Conservation (phyloP, 2,113 vertebrate genomes). For the Orycteropus afer region DNA sequence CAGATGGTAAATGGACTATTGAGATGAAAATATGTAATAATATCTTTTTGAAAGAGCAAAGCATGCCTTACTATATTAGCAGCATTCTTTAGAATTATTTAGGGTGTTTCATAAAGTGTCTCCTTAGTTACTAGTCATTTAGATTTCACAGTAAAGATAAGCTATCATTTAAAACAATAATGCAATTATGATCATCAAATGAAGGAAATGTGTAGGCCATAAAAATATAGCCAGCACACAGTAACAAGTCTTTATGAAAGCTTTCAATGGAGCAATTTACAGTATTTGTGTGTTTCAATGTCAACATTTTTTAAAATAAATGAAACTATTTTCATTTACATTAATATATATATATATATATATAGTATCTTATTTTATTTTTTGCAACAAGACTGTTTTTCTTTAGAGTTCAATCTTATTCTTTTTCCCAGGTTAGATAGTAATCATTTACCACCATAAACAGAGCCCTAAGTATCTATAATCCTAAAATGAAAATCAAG, state of each 20-base stretch:
- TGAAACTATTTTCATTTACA: neutral
- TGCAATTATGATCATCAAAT: conserved; percentile 57
- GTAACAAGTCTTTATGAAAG: neutral
- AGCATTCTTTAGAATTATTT: conserved; percentile 59
- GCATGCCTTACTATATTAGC: neutral
- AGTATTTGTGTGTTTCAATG: neutral
- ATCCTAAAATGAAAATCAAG: no score
- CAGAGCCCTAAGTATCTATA: neutral
- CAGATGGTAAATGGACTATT: neutral
- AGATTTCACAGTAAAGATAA: conserved; percentile 60
- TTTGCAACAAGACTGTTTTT: neutral
- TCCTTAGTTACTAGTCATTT: conserved; percentile 55
- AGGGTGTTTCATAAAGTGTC: conserved; percentile 45
- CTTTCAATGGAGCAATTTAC: neutral
- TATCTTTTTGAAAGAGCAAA: conserved; percentile 6
- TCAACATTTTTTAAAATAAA: neutral
- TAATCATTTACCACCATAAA: neutral
- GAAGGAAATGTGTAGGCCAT: conserved; percentile 13
- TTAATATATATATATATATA: no score
- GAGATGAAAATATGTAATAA: neutral
- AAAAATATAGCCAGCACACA: conserved; percentile 41
- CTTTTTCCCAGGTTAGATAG: neutral
- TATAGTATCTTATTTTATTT: no score
- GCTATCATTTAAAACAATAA: conserved; percentile 68
- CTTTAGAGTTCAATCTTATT: neutral